These are phyloP conservation scores for Mylabris sibirica DNA, from an alignment of 2,888 invertebrate genomes.

Conservation along the genomic window DNA sequence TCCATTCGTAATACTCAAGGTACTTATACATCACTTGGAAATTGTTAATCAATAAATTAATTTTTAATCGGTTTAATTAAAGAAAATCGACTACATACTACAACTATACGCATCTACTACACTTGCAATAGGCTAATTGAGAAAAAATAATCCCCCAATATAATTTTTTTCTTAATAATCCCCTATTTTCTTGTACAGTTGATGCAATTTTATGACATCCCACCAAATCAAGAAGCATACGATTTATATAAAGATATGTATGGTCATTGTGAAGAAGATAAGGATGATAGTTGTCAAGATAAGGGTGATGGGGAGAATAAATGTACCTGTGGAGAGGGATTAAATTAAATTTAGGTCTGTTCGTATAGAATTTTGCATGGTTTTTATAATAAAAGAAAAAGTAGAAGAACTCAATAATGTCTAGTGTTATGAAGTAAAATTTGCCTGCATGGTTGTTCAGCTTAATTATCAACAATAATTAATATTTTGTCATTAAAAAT, in stretches of 20 bases:
- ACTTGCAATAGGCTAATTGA: slow-evolving; percentile 19
- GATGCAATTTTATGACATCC: slow-evolving; percentile 40
- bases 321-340: neutral
- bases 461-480: no score
- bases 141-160: neutral
- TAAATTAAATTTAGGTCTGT: no score
- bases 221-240: slow-evolving; percentile 48
- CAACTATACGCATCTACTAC: slow-evolving; percentile 37
- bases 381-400: no score
- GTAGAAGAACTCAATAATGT: no score
- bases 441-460: no score
- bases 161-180: slow-evolving; percentile 12
- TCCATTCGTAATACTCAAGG: neutral
- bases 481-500: no score
- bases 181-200: slow-evolving; percentile 45
- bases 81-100: slow-evolving; percentile 35
- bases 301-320: neutral
- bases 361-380: no score
- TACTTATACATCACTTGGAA: no score
- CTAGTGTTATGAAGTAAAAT: no score
- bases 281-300: slow-evolving; percentile 30
- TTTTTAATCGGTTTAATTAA: slow-evolving; percentile 5
- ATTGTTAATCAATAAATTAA: neutral
- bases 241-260: slow-evolving; percentile 51
- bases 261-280: slow-evolving; percentile 12